Base-by-base conservation (phyloP, 1,140 invertebrate species). In the Trachymyrmex cornetzi region DNA sequence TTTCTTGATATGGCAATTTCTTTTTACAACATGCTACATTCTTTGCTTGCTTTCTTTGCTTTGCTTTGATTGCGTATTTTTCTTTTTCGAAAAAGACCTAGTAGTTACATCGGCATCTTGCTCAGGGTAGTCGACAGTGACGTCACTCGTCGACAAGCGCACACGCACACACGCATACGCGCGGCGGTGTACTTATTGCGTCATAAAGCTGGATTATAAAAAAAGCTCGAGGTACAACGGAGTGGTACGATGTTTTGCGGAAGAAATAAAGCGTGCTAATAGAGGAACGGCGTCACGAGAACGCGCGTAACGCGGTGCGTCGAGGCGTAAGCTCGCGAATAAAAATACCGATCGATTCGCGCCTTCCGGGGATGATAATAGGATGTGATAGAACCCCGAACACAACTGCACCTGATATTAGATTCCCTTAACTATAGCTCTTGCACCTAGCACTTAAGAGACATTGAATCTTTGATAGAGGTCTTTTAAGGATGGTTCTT, bases 231-330 rank as follows among this genome's bases (percentile, higher is more conserved):
- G 64, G 50, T 3, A 30, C 44, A 14, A 53, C 12, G n/a, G 27
- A 16, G 44, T 24, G 64, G 22, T 44, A 44, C 64, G 63, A 71
- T 81, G 66, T 81, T 81, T 81, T 81, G 79, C 66, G 66, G 66
- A 81, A 81, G 79, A 81, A 81, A 71, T 81, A 81, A 81, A 81
- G 79, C 50, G 64, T 81, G 79, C 50, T 81, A 81, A 71, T 81
- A 79, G 61, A 57, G 66, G 22, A 81, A 81, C 53, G 66, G 50
- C 79, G 79, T 81, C 66, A 81, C 16, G 79, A 44, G 30, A 44
- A 81, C n/a, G 64, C 79, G 79, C 66, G 64, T 69, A 55, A 55
- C 77, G 48, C 64, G 77, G 30, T 81, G 66, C 79, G 66, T 71
- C 22, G 38, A 27, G 44, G 77, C 77, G 61, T 71, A 24, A 81